Conservation (phyloP, 2,113 vertebrate species). For the Empidonax traillii region DNA sequence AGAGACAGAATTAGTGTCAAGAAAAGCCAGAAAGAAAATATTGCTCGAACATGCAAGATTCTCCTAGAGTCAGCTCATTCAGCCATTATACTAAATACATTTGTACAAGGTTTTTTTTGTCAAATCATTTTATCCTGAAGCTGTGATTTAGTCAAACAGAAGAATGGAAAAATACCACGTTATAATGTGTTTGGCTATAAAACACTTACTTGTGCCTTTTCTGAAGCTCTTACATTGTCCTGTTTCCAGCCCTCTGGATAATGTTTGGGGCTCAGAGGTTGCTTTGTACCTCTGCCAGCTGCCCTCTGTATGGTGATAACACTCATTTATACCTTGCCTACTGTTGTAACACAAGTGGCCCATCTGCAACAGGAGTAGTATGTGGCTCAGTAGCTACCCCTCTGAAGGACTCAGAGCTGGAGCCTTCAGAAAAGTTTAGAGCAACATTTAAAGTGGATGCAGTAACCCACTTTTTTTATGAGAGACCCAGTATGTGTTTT, state of each 20-base stretch:
- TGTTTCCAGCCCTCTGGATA: not conserved
- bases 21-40: slow-evolving; percentile 25
- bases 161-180: not conserved
- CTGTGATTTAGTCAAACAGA: not conserved
- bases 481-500: not conserved
- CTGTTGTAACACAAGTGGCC: not conserved
- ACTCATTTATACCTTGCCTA: not conserved
- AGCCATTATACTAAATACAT: slow-evolving; percentile 24
- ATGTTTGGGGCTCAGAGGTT: not conserved
- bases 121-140: slow-evolving; percentile 30
- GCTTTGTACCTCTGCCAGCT: not conserved
- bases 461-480: not conserved
- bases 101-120: slow-evolving; percentile 26
- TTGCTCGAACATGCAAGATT: not conserved
- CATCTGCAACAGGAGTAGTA: not conserved
- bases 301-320: not conserved
- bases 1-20: slow-evolving; percentile 56
- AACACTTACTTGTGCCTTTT: not conserved
- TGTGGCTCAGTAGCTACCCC: not conserved
- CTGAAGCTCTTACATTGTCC: not conserved
- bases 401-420: not conserved
- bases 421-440: not conserved
- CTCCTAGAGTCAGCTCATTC: slow-evolving; percentile 47
- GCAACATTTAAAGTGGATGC: not conserved
- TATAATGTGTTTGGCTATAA: not conserved